Evolutionary conservation across 37 sponge, comb jelly and placozoan genomes (phyloP).

Genomic region (Cliona cf. orientalis): DNA sequence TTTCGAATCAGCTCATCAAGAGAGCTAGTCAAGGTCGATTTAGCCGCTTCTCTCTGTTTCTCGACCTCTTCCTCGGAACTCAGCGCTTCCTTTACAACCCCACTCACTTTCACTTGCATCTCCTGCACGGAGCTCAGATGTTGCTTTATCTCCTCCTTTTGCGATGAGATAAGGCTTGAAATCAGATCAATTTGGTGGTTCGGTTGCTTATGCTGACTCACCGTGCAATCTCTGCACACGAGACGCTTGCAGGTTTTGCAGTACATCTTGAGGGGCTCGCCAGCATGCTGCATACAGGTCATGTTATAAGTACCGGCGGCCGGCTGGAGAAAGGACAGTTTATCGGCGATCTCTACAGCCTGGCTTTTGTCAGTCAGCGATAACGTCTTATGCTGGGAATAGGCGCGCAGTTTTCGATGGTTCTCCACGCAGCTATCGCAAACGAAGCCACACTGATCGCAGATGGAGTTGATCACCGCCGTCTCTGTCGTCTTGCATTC

Average conservation of each 20-base stretch:
- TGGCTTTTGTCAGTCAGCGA: background rate
- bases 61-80: background rate
- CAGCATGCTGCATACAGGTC: constrained; percentile 4
- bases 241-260: constrained; percentile 22
- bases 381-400: constrained; percentile 5
- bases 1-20: background rate
- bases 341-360: background rate
- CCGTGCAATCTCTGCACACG: constrained; percentile 38
- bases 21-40: background rate
- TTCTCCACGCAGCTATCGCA: constrained; percentile 5
- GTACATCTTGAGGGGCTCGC: constrained; percentile 36
- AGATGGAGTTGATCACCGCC: background rate
- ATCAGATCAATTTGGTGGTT: constrained; percentile 1
- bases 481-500: constrained; percentile 3
- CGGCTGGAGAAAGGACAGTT: background rate
- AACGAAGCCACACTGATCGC: background rate
- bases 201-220: constrained; percentile 15
- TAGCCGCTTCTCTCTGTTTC: background rate
- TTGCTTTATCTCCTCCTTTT: background rate
- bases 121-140: background rate
- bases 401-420: constrained; percentile 5
- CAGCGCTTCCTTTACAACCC: background rate
- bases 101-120: background rate
- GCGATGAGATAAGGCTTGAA: background rate
- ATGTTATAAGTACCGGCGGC: background rate